Base-by-base conservation (phyloP, 1,140 invertebrate species). In the Coboldia fuscipes region DNA sequence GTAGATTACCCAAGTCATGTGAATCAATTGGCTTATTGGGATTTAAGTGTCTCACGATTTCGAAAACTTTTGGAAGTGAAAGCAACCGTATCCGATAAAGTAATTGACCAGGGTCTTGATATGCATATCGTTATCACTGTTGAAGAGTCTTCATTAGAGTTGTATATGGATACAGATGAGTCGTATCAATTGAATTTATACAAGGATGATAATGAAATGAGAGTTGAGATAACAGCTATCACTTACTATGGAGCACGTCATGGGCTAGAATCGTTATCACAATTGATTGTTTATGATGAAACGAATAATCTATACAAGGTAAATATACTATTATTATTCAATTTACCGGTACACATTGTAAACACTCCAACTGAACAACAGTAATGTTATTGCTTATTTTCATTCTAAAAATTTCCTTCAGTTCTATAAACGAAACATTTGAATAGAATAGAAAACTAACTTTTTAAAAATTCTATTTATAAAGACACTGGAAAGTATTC, bases 221-320 rank as follows among this genome's bases (percentile, higher is more conserved):
- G 65, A 30, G 72, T 65, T 0, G 63, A 62, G 0, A 70, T 86
- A 6, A 56, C 41, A 0, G 70, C 72, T 0, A 42, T 48, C 1
- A 72, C 60, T 3, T 80, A 74, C 48, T 84, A 79, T 45, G 81
- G 82, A 1, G 64, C 68, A 0, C 61, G 79, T 3, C 66, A 85
- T 46, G 82, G 62, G 0, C 37, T 84, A n/a, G 80, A 85, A 56
- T 83, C 81, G 0, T 52, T 88, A 0, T 57, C 62, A 1, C 82
- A 88, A 41, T 45, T 88, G 15, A 68, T 84, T 3, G 62, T 80
- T 5, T 75, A 64, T 36, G 72, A 82, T 43, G 68, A 77, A n/a
- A n/a, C n/a, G n/a, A n/a, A n/a, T n/a, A n/a, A n/a, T n/a, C n/a
- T n/a, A n/a, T n/a, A n/a, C n/a, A 35, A 49, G 73, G 7, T 51